A percentile compares a stretch with the other conserved stretches of the same genome.
phyloP scores from a whole-genome alignment of 2,888 invertebrate species.

The Tetrapedia diversipes region DNA sequence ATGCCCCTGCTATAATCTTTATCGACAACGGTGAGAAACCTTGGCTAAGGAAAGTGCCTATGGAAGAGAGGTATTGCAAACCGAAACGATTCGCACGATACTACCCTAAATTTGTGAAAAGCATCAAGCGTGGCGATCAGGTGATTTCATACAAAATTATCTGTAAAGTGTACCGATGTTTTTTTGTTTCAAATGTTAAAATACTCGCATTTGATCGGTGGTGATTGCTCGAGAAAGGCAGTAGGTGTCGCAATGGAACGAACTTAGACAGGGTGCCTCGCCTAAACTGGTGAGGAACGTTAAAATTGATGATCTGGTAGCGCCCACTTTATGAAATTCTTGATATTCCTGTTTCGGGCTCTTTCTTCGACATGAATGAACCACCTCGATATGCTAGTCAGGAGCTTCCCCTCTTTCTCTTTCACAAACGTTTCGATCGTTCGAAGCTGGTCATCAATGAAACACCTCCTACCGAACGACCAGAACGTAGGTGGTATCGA shows the following conservation, averaged over 20 bases:
- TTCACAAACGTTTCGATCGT: constrained; percentile 48
- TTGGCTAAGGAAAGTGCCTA: constrained; percentile 88
- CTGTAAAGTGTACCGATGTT: not conserved
- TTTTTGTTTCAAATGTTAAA: constrained; percentile 7
- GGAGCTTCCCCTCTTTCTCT: constrained; percentile 33
- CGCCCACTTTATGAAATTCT: constrained; percentile 66
- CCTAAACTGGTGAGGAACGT: constrained; percentile 55
- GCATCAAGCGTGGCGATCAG: constrained; percentile 86
- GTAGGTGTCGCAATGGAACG: constrained; percentile 31
- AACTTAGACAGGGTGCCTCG: constrained; percentile 23
- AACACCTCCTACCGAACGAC: constrained; percentile 66
- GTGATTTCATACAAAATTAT: constrained; percentile 57
- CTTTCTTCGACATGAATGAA: constrained; percentile 68
- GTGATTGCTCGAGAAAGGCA: constrained; percentile 8
- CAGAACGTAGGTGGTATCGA: constrained; percentile 64
- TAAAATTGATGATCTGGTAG: constrained; percentile 51
- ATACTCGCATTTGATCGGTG: not conserved
- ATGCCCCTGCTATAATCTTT: constrained; percentile 90
- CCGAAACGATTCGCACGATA: constrained; percentile 89
- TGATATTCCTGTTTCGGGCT: constrained; percentile 63
- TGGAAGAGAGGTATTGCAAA: constrained; percentile 86
- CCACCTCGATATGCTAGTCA: constrained; percentile 39
- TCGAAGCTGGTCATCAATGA: constrained; percentile 67
- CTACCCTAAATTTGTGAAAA: constrained; percentile 89
- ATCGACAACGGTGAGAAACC: constrained; percentile 88